Conservation (phyloP, 92 coral and sea anemone genomes). For the Siderastrea radians region DNA sequence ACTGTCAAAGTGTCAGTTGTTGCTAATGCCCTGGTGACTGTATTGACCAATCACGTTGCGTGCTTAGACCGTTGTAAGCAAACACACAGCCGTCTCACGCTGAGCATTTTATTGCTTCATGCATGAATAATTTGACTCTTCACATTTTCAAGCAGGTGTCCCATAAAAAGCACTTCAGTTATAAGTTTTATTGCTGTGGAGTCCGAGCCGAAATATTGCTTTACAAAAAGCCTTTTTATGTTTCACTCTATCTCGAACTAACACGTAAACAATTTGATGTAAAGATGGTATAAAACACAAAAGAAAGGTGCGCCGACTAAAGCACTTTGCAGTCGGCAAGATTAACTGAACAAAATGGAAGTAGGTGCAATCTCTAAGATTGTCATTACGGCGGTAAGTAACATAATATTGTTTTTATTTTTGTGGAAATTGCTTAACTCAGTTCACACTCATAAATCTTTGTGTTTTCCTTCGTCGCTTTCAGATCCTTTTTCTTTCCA, state of each 20-base stretch:
- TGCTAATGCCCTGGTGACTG: neutral
- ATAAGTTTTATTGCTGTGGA: neutral
- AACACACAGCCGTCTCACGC: neutral
- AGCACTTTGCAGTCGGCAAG: neutral
- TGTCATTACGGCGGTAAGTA: conserved; percentile 15
- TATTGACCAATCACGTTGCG: conserved; percentile 4
- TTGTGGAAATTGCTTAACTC: neutral
- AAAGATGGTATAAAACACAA: neutral
- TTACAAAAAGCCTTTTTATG: too few relatives aligned
- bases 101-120: neutral
- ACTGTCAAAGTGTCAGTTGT: conserved; percentile 1
- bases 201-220: too few relatives aligned
- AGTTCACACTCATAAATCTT: neutral
- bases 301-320: neutral
- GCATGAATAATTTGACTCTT: conserved; percentile 5
- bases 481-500: neutral
- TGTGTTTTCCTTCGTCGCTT: neutral
- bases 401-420: neutral
- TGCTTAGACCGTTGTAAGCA: neutral
- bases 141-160: conserved; percentile 5
- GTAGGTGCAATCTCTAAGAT: neutral
- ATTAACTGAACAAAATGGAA: neutral
- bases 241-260: neutral
- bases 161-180: neutral
- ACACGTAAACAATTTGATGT: neutral